These are phyloP conservation scores for Turdus rufiventris DNA, from an alignment of 2,113 vertebrate species.

Conservation along the genomic window DNA sequence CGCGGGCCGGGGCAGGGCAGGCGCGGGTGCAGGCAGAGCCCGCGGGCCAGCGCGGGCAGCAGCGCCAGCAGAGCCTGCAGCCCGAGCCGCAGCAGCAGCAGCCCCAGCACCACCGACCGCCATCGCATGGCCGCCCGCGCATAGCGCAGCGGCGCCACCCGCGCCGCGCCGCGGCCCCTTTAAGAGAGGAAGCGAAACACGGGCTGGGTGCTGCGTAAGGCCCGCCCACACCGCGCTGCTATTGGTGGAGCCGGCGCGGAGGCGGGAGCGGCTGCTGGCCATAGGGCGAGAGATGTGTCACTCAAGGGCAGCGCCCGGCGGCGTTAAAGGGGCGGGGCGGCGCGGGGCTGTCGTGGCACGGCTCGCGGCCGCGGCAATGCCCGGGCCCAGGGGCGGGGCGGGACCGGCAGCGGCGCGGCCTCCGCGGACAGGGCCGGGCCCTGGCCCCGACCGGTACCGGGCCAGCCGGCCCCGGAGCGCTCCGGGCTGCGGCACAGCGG, in stretches of 20 bases:
- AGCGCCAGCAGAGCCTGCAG: not conserved
- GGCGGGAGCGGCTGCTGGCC: fast-evolving
- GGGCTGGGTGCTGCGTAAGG: fast-evolving
- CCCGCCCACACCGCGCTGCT: not conserved
- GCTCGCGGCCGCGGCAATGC: too few relatives aligned
- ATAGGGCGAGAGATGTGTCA: not conserved
- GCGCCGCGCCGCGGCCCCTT: not conserved
- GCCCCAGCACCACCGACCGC: constrained; percentile 89
- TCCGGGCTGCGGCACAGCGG: too few relatives aligned
- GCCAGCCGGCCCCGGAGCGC: not conserved
- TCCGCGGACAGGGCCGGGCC: not conserved
- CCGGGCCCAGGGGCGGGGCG: not conserved
- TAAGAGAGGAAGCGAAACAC: not conserved
- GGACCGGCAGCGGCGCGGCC: not conserved
- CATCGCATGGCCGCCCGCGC: constrained; percentile 89
- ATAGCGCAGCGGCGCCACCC: constrained; percentile 8
- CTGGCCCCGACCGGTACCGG: too few relatives aligned
- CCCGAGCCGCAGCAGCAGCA: constrained; percentile 75
- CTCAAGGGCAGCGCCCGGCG: not conserved
- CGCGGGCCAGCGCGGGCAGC: not conserved
- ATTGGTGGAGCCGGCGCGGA: not conserved
- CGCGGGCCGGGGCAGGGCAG: too few relatives aligned
- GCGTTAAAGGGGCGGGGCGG: not conserved
- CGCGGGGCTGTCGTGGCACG: not conserved
- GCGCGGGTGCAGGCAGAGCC: too few relatives aligned